phyloP scores from a whole-genome alignment of 2,888 invertebrate species.

The Gastrophysa polygoni region DNA sequence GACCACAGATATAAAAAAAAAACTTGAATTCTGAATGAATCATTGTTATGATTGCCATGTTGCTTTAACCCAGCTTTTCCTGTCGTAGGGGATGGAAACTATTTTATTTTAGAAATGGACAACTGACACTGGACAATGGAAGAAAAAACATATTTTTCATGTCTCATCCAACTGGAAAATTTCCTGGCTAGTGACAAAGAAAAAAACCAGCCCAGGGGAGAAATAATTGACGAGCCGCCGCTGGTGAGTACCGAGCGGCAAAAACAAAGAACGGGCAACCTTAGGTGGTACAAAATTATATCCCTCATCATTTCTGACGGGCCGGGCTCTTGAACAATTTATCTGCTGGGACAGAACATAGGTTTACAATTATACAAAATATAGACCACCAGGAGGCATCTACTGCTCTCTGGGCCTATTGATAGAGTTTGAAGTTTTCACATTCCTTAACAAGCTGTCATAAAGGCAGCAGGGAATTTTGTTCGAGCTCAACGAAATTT shows the following conservation, averaged over 20 bases:
- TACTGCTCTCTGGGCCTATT: slow-evolving; percentile 9
- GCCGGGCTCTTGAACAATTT: slow-evolving; percentile 47
- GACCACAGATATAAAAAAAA: too few species aligned
- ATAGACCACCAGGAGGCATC: slow-evolving; percentile 27
- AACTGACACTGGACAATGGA: too few species aligned
- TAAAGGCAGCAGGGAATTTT: neutral
- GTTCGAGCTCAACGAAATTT: neutral
- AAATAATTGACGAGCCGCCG: neutral
- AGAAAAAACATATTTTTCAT: too few species aligned
- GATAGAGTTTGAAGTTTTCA: slow-evolving; percentile 14
- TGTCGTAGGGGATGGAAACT: too few species aligned
- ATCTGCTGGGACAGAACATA: slow-evolving; percentile 48
- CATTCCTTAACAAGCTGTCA: slow-evolving; percentile 14
- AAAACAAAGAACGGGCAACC: slow-evolving; percentile 48
- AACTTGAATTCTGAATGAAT: too few species aligned
- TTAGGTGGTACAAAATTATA: slow-evolving; percentile 52
- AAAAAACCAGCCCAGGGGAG: too few species aligned
- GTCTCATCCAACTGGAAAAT: too few species aligned
- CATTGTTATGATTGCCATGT: too few species aligned
- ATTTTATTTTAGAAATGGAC: too few species aligned
- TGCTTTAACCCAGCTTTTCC: too few species aligned
- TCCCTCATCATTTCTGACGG: slow-evolving; percentile 53
- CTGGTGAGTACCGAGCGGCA: slow-evolving; percentile 44
- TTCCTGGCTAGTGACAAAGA: too few species aligned
- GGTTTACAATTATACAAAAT: slow-evolving; percentile 48